These are phyloP conservation scores for Lepidurus apus DNA, from an alignment of 1,140 invertebrate species.

Conservation along the genomic window DNA sequence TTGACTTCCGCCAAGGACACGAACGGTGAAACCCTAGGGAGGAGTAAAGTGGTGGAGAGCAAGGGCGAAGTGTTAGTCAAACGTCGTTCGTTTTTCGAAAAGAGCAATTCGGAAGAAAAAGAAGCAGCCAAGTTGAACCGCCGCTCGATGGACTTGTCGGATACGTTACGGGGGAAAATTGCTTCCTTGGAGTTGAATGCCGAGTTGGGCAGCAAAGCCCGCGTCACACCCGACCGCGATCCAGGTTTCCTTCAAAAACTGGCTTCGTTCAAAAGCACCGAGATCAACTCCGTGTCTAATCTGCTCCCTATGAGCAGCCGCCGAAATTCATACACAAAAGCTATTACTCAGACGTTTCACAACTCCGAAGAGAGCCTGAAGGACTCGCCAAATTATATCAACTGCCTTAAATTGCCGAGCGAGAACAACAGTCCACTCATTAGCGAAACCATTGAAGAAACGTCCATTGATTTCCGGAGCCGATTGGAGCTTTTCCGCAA, in stretches of 20 bases:
- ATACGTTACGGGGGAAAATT: slow-evolving; percentile 35
- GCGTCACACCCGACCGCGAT: slow-evolving; percentile 36
- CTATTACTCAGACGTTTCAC: slow-evolving; percentile 1
- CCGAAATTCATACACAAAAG: not conserved
- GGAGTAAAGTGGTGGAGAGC: slow-evolving; percentile 11
- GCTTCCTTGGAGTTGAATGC: slow-evolving; percentile 32
- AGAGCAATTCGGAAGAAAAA: slow-evolving; percentile 30
- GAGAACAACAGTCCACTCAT: not conserved
- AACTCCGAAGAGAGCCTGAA: not conserved
- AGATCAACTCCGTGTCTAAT: slow-evolving; percentile 20
- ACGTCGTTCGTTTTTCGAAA: slow-evolving; percentile 37
- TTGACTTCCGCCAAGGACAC: slow-evolving; percentile 38
- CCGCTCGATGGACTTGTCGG: slow-evolving; percentile 41
- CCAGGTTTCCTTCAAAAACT: slow-evolving; percentile 35
- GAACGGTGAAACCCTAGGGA: slow-evolving; percentile 34
- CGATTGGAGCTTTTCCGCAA: slow-evolving; percentile 23
- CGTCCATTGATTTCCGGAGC: slow-evolving; percentile 1
- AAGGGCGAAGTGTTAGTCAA: slow-evolving; percentile 30
- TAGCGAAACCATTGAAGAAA: slow-evolving; percentile 24
- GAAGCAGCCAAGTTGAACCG: slow-evolving; percentile 42
- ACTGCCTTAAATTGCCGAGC: not conserved
- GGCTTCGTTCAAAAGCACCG: slow-evolving; percentile 38
- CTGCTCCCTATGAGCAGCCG: not conserved
- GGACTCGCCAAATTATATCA: not conserved
- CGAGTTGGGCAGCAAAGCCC: slow-evolving; percentile 33